These are phyloP conservation scores for Takifugu rubripes DNA, from an alignment of 2,797 vertebrate species.

Conservation along the genomic window DNA sequence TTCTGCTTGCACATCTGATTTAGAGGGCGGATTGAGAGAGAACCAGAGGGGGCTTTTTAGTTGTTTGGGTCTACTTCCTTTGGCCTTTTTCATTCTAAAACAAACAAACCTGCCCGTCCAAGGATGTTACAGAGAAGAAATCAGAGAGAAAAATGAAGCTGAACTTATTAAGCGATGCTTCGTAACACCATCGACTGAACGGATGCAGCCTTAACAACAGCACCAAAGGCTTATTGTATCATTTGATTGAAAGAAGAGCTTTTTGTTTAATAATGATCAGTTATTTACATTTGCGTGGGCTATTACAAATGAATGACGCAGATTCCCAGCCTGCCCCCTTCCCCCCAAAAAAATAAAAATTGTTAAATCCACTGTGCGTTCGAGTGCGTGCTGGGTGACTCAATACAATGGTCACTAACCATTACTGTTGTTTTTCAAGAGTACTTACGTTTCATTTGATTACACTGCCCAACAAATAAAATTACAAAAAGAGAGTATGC, in stretches of 20 bases:
- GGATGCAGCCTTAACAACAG: neutral
- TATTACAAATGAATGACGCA: constrained; percentile 35
- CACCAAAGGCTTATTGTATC: neutral
- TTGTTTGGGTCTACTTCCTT: constrained; percentile 17
- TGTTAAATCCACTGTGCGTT: constrained; percentile 22
- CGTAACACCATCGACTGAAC: neutral
- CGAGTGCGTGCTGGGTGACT: constrained; percentile 46
- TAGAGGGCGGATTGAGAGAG: constrained; percentile 18
- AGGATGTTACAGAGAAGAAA: constrained; percentile 1
- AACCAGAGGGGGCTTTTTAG: constrained; percentile 16
- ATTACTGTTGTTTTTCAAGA: constrained; percentile 55
- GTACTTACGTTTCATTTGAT: constrained; percentile 61
- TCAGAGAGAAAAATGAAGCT: neutral
- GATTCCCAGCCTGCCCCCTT: constrained; percentile 24
- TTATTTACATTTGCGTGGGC: constrained; percentile 21
- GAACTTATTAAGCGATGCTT: constrained; percentile 1
- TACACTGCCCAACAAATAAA: constrained; percentile 50
- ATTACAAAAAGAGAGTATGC: constrained; percentile 43
- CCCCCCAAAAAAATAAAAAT: constrained; percentile 12
- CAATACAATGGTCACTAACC: constrained; percentile 50
- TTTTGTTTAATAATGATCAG: constrained; percentile 16
- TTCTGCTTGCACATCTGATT: constrained; percentile 31
- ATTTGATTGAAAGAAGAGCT: constrained; percentile 1
- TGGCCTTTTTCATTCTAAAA: constrained; percentile 18
- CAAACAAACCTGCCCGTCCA: constrained; percentile 6